Conservation (phyloP, 1,140 invertebrate genomes). For the Bombus confusus region DNA sequence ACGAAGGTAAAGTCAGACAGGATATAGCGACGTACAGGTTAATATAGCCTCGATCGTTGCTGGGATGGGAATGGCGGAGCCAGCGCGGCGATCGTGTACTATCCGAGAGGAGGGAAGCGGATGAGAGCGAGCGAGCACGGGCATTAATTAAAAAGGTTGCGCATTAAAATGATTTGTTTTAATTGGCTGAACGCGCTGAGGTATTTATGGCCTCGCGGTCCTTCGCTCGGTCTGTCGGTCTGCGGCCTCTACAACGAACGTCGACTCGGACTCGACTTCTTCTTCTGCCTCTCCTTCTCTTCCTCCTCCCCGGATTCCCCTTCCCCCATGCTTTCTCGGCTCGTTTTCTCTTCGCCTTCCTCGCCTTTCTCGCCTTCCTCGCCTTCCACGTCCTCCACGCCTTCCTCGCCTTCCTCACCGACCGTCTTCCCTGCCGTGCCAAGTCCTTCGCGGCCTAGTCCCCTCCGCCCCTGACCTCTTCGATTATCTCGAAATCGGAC, state of each 20-base stretch:
- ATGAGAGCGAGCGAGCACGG: slow-evolving; percentile 77
- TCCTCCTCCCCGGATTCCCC: slow-evolving; percentile 5
- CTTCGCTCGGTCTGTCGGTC: slow-evolving; percentile 73
- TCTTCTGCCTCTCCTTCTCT: slow-evolving; percentile 37
- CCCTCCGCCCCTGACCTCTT: slow-evolving; percentile 70
- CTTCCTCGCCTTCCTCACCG: not conserved
- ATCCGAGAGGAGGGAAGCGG: slow-evolving; percentile 69
- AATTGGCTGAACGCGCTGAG: slow-evolving; percentile 82
- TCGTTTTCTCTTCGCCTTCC: slow-evolving; percentile 38
- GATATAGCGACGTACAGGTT: slow-evolving; percentile 68
- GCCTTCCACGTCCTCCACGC: slow-evolving; percentile 17
- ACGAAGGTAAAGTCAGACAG: slow-evolving; percentile 33
- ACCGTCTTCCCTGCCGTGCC: slow-evolving; percentile 17
- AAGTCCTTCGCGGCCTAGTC: slow-evolving; percentile 64
- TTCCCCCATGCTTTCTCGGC: slow-evolving; percentile 35
- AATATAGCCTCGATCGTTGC: slow-evolving; percentile 75
- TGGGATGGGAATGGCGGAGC: slow-evolving; percentile 71
- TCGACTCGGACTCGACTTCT: slow-evolving; percentile 51
- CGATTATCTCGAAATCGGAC: slow-evolving; percentile 72
- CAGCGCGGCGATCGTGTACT: slow-evolving; percentile 67
- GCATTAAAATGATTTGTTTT: slow-evolving; percentile 84
- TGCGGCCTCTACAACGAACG: slow-evolving; percentile 68
- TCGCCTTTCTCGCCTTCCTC: slow-evolving; percentile 17
- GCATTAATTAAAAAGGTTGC: slow-evolving; percentile 83
- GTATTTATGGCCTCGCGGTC: slow-evolving; percentile 81